phyloP scores from a whole-genome alignment of 2,113 vertebrate species.

The Paraplagusia blochii region DNA sequence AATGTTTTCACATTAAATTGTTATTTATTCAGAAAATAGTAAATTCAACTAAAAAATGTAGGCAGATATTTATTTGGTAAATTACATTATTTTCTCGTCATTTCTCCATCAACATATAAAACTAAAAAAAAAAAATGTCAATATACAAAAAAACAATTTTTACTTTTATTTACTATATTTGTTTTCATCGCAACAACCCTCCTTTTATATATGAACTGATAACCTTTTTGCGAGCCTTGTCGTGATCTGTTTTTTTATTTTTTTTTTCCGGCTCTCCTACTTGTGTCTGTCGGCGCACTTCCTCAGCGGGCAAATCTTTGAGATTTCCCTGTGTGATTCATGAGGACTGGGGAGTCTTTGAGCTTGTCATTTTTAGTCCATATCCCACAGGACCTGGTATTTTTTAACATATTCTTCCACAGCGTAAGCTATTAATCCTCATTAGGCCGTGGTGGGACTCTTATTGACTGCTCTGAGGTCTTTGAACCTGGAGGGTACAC shows the following conservation, averaged over 20 bases:
- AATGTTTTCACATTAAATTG: not conserved
- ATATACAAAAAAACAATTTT: no score
- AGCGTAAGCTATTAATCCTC: conserved; percentile 73
- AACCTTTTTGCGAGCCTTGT: no score
- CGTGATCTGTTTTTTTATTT: not conserved
- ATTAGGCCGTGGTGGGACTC: conserved; percentile 68
- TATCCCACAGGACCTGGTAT: conserved; percentile 62
- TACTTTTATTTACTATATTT: no score
- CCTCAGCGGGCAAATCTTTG: conserved; percentile 31
- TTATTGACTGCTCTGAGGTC: conserved; percentile 68
- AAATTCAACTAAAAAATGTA: no score
- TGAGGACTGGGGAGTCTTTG: conserved; percentile 44
- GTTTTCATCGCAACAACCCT: no score
- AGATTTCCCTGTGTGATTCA: conserved; percentile 56
- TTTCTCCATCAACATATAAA: no score
- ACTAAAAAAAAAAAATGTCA: no score
- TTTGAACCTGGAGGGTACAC: conserved; percentile 54
- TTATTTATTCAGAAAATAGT: not conserved
- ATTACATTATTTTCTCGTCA: no score
- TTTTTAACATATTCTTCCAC: conserved; percentile 63
- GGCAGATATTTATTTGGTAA: no score
- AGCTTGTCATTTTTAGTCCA: conserved; percentile 67
- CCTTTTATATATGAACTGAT: no score
- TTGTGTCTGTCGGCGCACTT: not conserved
- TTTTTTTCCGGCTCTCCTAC: not conserved